Base-by-base conservation (phyloP, 2,888 invertebrate species). In the Mimas tiliae region DNA sequence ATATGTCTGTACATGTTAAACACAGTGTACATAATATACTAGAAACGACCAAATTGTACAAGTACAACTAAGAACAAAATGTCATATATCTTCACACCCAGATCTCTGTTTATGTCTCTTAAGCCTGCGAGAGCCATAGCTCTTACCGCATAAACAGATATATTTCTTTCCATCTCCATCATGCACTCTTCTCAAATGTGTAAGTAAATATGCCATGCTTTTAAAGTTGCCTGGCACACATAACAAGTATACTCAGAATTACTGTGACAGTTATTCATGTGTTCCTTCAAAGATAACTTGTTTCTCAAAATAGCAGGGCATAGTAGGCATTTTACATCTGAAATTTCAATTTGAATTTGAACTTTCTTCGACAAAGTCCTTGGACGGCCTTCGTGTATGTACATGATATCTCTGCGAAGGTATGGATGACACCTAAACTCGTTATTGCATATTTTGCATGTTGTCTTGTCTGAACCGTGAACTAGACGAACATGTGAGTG, bases 91-190 rank as follows among this genome's bases (percentile, higher is more conserved):
- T 38, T 27, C 34, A 55, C 55, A 55, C 14, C 80, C 80, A 6
- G 69, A 21, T 42, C 83, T 80, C 47, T 77, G 78, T 11, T 73
- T 77, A 69, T 84, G 84, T 11, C 83, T 62, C 4, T 62, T 73
- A n/a, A 86, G 66, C 67, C 84, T 82, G 19, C 82, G 70, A 0
- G 83, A 82, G 47, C 70, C 78, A 34, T 80, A 86, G 4, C 62
- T 70, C 65, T 82, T 86, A 0, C 73, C 71, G 62, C 85, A 86
- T 14, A 73, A 67, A 71, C 85, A 84, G 7, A n/a, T 63, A 64
- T 83, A 74, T 14, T 67, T 48, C 7, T 77, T 75, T 0, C 81
- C 83, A 65, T 81, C 82, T 42, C 74, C 65, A 50, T 76, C 77
- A 64, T 84, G 85, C 2, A 82, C 78, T 47, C 84, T 68, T 0